Evolutionary conservation across 2,888 invertebrate species (phyloP), one percentile per base, ranked within the genome.

Genomic region (Microplitis deprimator): DNA sequence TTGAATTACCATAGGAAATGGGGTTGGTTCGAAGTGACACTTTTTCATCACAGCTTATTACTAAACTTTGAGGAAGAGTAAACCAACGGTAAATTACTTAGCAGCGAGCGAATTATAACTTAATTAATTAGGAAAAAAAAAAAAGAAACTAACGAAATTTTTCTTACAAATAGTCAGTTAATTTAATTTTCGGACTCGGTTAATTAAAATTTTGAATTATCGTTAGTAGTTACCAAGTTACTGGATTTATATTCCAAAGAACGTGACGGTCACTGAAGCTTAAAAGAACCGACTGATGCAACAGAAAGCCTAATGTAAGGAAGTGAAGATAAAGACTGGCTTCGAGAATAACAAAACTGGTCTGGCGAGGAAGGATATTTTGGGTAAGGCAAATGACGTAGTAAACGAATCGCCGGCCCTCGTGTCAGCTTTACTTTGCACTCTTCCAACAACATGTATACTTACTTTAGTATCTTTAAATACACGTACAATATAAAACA

Each of bases 401-500:
- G 78, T 78, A 74, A 78, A 77, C 78, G 79, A 76, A 77, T 78
- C 69, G 78, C 75, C 72, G 77, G 76, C 79, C 79, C 77, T 61
- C 70, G 73, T 71, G 78, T 29, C 69, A 50, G 29, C 70, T 73
- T 72, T 67, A 61, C 29, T 29, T 29, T 29, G 29, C 29, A 29
- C 64, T 77, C 38, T 74, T 17, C 41, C 76, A 69, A 62, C 72
- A 17, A 41, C 41, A 68, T 41, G 50, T 68, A 41, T 68, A 68
- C 40, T 17, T 41, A 68, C 41, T 68, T 41, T 68, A 16, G 10
- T n/a, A 68, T 16, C 17, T 41, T 68, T 41, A 68, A 20, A 68
- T 68, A 50, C 5, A 50, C 13, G 50, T 50, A 13, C 50, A 50
- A 50, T 50, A 50, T 50, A 50, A 50, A 50, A 50, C 13, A 50